Base-by-base conservation (phyloP, 1,140 invertebrate genomes). In the Daktulosphaira vitifoliae region DNA sequence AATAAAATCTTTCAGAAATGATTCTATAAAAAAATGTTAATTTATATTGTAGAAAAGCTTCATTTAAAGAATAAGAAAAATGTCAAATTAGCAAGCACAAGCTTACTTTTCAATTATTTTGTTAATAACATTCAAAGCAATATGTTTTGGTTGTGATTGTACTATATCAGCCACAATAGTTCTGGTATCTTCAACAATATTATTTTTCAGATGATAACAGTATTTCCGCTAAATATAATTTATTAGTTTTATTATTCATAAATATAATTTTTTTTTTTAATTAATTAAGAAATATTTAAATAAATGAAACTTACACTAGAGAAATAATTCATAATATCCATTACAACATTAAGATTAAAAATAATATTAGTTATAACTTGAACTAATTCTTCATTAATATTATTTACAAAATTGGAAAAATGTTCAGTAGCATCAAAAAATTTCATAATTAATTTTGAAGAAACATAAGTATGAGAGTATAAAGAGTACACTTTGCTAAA, bases 391-490 rank as follows among this genome's bases (percentile, higher is more conserved):
- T 62, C 23, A 62, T 48, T 18, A 4, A 33, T n/a, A 48, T 20
- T n/a, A 2, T 33, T n/a, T 2, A 23, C 15, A 13, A 18, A 4
- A 22, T 22, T 16, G 1, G 25, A 38, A 26, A 48, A 5, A 29
- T 37, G 2, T 53, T 62, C 42, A 22, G 26, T 26, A 3, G 20
- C 42, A 8, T n/a, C 46, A 13, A 29, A 62, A 48, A 22, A 62
- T 33, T 62, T 62, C 22, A 62, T 29, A 20, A 62, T 29, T 15
- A 29, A 42, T 46, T 62, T 62, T 33, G 42, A 46, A 33, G 46
- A 62, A 0, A 62, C 18, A 46, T 62, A 62, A 39, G 44, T 62
- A 9, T 62, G 56, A 6, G 56, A 62, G 44, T 62, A 62, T 33
- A 62, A 33, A 15, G 56, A 23, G 20, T 62, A 62, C 13, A 62